Base-by-base conservation (phyloP, 2,113 vertebrate species). In the Tylochromis polylepis region DNA sequence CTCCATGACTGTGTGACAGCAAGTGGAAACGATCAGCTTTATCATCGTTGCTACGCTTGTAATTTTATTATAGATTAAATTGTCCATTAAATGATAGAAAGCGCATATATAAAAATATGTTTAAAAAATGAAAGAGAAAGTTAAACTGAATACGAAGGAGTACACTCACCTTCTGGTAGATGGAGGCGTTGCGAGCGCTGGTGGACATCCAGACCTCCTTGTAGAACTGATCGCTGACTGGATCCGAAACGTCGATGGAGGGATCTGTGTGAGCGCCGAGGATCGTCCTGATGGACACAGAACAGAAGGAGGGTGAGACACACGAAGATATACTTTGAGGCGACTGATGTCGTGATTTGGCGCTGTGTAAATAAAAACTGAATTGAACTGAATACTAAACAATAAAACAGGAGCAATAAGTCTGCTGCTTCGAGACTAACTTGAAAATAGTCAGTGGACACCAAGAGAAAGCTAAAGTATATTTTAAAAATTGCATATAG, bases 201-300 rank as follows among this genome's bases (percentile, higher is more conserved):
- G 97, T 99, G 49, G 97, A 85, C 95, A 99, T 95, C 99, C 99
- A 99, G 29, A 99, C 95, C 70, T 99, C 98, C 93, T 99, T 99
- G 95, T 99, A 99, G 96, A 99, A 99, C 18, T 95, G 97, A 88
- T 99, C 98, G 70, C 97, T 98, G 93, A 99, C 87, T 0, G 98
- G 98, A 94, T 99, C 99, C 4, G 97, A 96, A 85, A 99, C 93
- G 16, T 99, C 95, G 0, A 97, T 96, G 86, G 87, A 96, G 41
- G 94, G 84, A 16, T 98, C 97, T 0, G 86, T 91, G 87, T 97
- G 89, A 51, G 95, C 96, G 0, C 98, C 98, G 11, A 99, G 96
- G 82, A 99, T 96, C 55, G 97, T 95, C 94, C 98, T 99, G 95
- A 77, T 16, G 65, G 24, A 27, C 12, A 11, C 16, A 10, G 6